These are phyloP conservation scores for Nasua narica DNA, from an alignment of 2,797 vertebrate species.

Conservation along the genomic window DNA sequence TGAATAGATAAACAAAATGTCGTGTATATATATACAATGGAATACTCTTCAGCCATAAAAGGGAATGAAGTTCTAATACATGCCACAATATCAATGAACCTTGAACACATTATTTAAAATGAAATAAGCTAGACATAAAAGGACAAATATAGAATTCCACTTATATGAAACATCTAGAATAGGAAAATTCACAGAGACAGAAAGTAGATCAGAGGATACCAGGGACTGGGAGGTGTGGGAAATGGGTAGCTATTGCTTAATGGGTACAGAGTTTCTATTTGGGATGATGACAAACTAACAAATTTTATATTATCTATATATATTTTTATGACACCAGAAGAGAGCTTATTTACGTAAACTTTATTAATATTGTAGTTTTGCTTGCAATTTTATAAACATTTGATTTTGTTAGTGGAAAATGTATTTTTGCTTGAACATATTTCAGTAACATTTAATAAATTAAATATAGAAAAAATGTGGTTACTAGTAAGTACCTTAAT, in stretches of 20 bases:
- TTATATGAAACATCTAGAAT: not conserved
- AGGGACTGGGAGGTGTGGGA: not conserved
- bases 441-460: not conserved
- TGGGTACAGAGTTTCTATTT: not conserved
- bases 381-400: not conserved
- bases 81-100: not conserved
- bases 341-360: not conserved
- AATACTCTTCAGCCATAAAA: not conserved
- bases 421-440: not conserved
- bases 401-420: not conserved
- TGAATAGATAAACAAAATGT: not conserved
- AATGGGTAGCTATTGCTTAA: not conserved
- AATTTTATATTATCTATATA: not conserved
- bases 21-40: not conserved
- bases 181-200: not conserved
- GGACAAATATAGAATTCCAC: not conserved
- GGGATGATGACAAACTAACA: not conserved
- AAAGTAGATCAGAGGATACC: not conserved
- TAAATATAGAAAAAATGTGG: not conserved
- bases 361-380: not conserved
- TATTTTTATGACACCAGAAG: not conserved
- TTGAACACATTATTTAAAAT: not conserved
- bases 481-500: not conserved
- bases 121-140: not conserved
- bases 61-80: not conserved